Base-by-base conservation (phyloP, 2,888 invertebrate species). In the Sminthurides aquaticus region DNA sequence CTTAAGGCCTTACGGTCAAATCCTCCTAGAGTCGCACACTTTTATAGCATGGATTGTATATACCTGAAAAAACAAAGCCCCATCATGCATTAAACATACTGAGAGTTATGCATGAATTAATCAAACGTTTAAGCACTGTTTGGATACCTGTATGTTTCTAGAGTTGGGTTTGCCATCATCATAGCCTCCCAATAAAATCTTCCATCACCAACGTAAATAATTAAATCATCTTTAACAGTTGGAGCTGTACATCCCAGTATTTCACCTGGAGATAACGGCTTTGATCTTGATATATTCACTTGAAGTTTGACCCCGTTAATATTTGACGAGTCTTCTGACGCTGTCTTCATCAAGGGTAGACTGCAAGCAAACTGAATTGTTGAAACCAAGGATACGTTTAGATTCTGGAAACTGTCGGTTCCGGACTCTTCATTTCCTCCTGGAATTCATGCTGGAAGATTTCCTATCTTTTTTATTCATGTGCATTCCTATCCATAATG, bases 181-280 rank as follows among this genome's bases (percentile, higher is more conserved):
- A 90, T 90, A 15, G 98, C 90, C 81, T 99, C 99, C 74, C 99
- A 83, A 81, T 99, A 99, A 81, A 99, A 99, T 74, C 97, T 84
- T 1, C 99, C 99, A 83, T 99, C 99, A 3, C 98, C 99, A 60
- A 99, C 81, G 78, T 97, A 99, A 74, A 98, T 82, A 43, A 97
- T 81, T 27, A 84, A 84, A 77, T 93, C 84, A 72, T 89, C 86
- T 62, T 83, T 81, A 68, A 94, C 79, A 75, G 85, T 85, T 1
- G 98, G 97, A n/a, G 98, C 91, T 5, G 98, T 99, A 78, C 98
- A 99, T 0, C 99, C 99, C 49, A 99, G 83, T 75, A 99, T 90
- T 83, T 99, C 99, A 25, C 98, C 99, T 0, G 97, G 95, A 63
- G 96, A 96, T 34, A 99, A 79, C 0, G 99, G 99, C 78, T 91